Percentiles rank a stretch among this genome's conserved stretches.
Evolutionary conservation across 1,140 invertebrate genomes (phyloP).

Genomic region (Drosophila sturtevanti): DNA sequence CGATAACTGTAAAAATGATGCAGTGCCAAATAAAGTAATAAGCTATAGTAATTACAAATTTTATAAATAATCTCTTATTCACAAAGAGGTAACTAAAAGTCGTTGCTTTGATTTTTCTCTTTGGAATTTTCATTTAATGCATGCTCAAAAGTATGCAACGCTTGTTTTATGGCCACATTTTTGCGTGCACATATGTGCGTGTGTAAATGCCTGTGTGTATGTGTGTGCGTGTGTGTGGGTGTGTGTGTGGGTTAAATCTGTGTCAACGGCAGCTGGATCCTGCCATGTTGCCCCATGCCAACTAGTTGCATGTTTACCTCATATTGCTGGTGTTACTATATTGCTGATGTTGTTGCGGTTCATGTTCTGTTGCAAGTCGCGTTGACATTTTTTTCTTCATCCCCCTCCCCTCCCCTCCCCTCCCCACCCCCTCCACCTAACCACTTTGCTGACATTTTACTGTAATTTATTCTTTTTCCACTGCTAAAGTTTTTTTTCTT

Average conservation of each 20-base stretch:
- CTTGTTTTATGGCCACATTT: constrained; percentile 72
- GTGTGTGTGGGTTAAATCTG: constrained; percentile 58
- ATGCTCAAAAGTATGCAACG: constrained; percentile 66
- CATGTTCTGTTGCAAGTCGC: constrained; percentile 70
- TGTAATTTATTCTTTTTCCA: constrained; percentile 41
- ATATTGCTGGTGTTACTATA: constrained; percentile 29
- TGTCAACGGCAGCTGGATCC: constrained; percentile 66
- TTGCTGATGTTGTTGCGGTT: constrained; percentile 49
- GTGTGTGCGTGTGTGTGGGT: constrained; percentile 29
- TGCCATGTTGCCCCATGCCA: constrained; percentile 16
- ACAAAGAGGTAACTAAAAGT: neutral
- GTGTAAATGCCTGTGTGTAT: constrained; percentile 1
- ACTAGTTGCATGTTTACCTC: constrained; percentile 66
- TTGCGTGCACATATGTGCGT: constrained; percentile 42
- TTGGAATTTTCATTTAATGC: constrained; percentile 60
- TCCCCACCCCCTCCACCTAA: no score
- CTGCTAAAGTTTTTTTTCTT: neutral
- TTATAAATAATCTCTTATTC: no score
- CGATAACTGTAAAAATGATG: no score
- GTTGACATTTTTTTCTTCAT: constrained; percentile 55
- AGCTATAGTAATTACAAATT: no score
- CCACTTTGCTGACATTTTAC: constrained; percentile 54
- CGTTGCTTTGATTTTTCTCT: neutral
- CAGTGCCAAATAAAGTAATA: no score
- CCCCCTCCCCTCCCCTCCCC: no score